Evolutionary conservation across 2,888 invertebrate species (phyloP), one percentile per base, ranked within the genome.

Genomic region (Apotomis capreana): DNA sequence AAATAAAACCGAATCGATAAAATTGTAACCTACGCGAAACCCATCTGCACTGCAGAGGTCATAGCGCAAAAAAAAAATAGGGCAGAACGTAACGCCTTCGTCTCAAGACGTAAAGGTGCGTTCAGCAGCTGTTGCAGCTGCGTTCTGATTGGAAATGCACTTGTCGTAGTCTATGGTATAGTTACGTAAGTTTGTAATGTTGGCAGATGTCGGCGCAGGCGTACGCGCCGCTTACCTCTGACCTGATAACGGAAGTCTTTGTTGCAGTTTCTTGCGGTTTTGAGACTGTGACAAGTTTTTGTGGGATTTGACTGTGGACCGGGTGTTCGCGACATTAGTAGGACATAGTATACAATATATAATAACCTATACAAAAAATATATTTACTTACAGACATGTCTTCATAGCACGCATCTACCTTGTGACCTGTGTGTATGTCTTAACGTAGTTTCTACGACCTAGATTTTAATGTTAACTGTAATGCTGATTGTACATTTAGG

Each of bases 31-130:
- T 70, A 61, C 67, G 75, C 75, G 70, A 75, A 73, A 74, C 74
- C 73, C 82, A 83, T 82, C 82, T 82, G 80, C 76, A 78, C 82
- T 82, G 80, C 76, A 78, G 12, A 79, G 83, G 83, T 82, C 81
- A 79, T 77, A 68, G 79, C 76, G 78, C 79, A 65, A 80, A 78
- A 77, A 78, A 67, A 75, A 75, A 76, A 73, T 76, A 76, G 77
- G 76, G 76, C 77, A 74, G 73, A 70, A 78, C 74, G 37, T 72
- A 70, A 77, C 76, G 77, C 80, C 78, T 77, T 78, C 75, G 76
- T 76, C 78, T 75, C 78, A 76, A 77, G 76, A 76, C 76, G 74
- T 51, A 76, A 79, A 80, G 81, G 80, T 79, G 78, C 63, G 52
- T 62, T 1, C 0, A 51, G 68, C 76, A 81, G 81, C 78, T 76